Conservation (phyloP, 2,113 vertebrate species). For the Elephantulus edwardii region DNA sequence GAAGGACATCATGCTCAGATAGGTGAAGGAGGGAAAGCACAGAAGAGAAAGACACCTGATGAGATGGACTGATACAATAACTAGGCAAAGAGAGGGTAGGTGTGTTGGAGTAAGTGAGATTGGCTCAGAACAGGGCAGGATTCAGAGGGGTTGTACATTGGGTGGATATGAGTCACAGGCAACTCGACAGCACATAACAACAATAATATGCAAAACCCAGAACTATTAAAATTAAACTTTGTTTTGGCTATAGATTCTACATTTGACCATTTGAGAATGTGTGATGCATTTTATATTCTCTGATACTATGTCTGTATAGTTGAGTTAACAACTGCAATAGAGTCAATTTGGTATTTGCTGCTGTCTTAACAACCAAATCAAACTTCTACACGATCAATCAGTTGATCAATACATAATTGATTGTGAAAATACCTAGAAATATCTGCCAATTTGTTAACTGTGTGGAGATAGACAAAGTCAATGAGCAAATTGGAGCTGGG, state of each 20-base stretch:
- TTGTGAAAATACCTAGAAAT: slow-evolving; percentile 61
- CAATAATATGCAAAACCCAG: neutral
- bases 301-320: neutral
- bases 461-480: slow-evolving; percentile 29
- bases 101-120: too few species aligned
- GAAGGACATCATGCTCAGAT: too few species aligned
- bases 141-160: too few species aligned
- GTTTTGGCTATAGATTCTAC: neutral
- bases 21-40: too few species aligned
- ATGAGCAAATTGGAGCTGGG: slow-evolving; percentile 20
- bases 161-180: too few species aligned
- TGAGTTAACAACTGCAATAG: neutral
- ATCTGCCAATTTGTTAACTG: slow-evolving; percentile 64
- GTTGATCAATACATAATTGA: slow-evolving; percentile 63
- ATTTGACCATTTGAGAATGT: slow-evolving; percentile 16
- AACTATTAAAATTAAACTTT: neutral
- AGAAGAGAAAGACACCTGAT: too few species aligned
- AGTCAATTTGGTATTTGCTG: neutral
- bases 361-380: slow-evolving; percentile 19
- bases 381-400: slow-evolving; percentile 49
- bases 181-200: too few species aligned
- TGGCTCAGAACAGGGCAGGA: too few species aligned
- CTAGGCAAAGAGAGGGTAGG: too few species aligned
- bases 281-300: neutral
- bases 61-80: too few species aligned